phyloP scores from a whole-genome alignment of 1,140 invertebrate genomes.

The Drosophila murphyi region DNA sequence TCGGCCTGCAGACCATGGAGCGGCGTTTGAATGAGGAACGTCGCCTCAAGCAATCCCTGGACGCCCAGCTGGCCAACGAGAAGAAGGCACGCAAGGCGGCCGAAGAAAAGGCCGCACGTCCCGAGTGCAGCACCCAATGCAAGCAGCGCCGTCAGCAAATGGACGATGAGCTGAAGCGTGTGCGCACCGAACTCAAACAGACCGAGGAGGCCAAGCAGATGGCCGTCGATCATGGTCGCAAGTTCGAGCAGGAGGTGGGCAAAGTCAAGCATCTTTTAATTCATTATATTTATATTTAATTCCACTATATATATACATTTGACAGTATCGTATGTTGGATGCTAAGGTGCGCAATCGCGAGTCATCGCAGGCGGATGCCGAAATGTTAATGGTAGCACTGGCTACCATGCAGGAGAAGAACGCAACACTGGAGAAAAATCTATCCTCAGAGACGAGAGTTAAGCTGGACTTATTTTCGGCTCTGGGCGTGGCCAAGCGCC shows the following conservation, averaged over 20 bases:
- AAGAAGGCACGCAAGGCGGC: conserved; percentile 89
- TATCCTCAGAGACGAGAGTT: conserved; percentile 97
- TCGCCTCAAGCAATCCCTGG: conserved; percentile 89
- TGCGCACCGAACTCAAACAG: conserved; percentile 90
- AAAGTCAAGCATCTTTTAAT: background rate
- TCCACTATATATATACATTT: too few species aligned
- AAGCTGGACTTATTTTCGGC: conserved; percentile 98
- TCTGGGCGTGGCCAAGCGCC: conserved; percentile 96
- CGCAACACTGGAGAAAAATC: conserved; percentile 94
- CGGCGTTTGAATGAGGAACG: conserved; percentile 93
- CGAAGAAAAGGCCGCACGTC: conserved; percentile 86
- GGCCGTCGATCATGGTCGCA: conserved; percentile 76
- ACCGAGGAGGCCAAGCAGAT: conserved; percentile 87
- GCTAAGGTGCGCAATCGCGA: conserved; percentile 85
- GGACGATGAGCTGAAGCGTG: conserved; percentile 91
- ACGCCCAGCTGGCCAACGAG: conserved; percentile 91
- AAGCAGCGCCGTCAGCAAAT: conserved; percentile 90
- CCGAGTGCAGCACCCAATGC: conserved; percentile 92
- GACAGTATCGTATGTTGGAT: conserved; percentile 74
- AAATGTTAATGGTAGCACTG: conserved; percentile 92
- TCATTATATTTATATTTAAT: too few species aligned
- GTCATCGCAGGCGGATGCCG: conserved; percentile 91
- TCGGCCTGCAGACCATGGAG: conserved; percentile 90
- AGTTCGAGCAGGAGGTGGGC: conserved; percentile 80
- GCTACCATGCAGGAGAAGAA: conserved; percentile 94